These are phyloP conservation scores for Ia io DNA, from an alignment of 2,113 vertebrate species.

Conservation along the genomic window DNA sequence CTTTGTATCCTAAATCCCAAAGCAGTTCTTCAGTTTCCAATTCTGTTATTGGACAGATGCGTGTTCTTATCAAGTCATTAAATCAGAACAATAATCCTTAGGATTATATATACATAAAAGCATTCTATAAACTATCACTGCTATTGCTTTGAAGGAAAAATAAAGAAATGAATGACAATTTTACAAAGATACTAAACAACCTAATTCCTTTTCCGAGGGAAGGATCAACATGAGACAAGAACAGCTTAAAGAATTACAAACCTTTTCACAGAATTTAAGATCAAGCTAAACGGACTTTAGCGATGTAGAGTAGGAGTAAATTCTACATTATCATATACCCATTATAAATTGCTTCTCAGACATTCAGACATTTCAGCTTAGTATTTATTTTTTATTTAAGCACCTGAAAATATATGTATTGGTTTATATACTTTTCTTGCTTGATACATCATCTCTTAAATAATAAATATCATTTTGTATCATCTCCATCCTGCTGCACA, in stretches of 20 bases:
- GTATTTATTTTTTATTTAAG: slow-evolving; percentile 62
- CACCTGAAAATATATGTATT: slow-evolving; percentile 58
- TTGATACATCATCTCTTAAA: slow-evolving; percentile 50
- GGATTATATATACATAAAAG: slow-evolving; percentile 27
- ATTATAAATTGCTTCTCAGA: slow-evolving; percentile 47
- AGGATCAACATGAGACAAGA: slow-evolving; percentile 38
- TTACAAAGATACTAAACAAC: slow-evolving; percentile 57
- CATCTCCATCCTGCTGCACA: slow-evolving; percentile 32
- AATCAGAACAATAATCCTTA: slow-evolving; percentile 44
- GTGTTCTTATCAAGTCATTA: slow-evolving; percentile 37
- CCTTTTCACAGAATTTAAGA: slow-evolving; percentile 55
- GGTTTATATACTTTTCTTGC: slow-evolving; percentile 39
- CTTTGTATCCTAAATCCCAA: not conserved
- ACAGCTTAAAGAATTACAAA: slow-evolving; percentile 51
- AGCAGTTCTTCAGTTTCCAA: slow-evolving; percentile 8
- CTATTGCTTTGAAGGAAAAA: slow-evolving; percentile 35
- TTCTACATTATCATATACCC: slow-evolving; percentile 16
- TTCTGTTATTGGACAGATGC: not conserved
- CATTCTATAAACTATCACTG: slow-evolving; percentile 37
- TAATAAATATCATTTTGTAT: slow-evolving; percentile 66
- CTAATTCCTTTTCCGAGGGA: slow-evolving; percentile 41
- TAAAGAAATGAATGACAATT: slow-evolving; percentile 33
- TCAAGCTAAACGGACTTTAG: not conserved
- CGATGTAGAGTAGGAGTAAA: not conserved
- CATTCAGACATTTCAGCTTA: slow-evolving; percentile 56